Evolutionary conservation across 1,140 invertebrate species (phyloP), one percentile per base, ranked within the genome.

Genomic region (Drosophila athabasca): DNA sequence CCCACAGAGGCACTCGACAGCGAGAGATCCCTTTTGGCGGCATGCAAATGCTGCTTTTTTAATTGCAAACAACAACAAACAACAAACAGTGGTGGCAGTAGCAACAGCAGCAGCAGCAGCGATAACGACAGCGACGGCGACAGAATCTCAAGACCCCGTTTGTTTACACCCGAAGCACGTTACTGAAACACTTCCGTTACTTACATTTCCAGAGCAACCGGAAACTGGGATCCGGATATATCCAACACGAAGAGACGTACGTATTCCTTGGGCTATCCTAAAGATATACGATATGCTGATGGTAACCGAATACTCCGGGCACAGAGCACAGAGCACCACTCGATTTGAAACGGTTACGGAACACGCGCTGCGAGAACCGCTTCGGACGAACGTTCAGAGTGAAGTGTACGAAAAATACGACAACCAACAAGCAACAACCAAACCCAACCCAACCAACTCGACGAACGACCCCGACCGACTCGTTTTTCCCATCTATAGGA

Each of bases 401-500:
- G 81, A 84, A 84, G 87, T 87, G 80, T 85, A 81, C 81, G 82
- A 87, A 70, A 80, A 68, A 74, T 77, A 66, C 78, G 82, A 79
- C 82, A 87, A 48, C 17, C 45, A 19, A 66, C 71, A 58, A 60
- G 61, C 72, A 53, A 68, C 77, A 71, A 26, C 24, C 24, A 4
- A 26, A 43, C 24, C 24, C 24, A 26, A 43, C 43, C 58, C 55
- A 52, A 52, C 31, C 72, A 54, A 77, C 74, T 70, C 73, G 73
- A 70, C 65, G 65, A 77, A 55, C 73, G 73, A 77, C 71, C 72
- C 62, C 72, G 72, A 75, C 83, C 83, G 83, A 88, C 83, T 88
- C 83, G 83, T 88, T 88, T 87, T 88, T 88, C 84, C 84, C 83
- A 88, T 88, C 83, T 88, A 88, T 88, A 88, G 83, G 84, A 88